These are phyloP conservation scores for Cyanoderma ruficeps DNA, from an alignment of 2,113 vertebrate species.

Conservation along the genomic window DNA sequence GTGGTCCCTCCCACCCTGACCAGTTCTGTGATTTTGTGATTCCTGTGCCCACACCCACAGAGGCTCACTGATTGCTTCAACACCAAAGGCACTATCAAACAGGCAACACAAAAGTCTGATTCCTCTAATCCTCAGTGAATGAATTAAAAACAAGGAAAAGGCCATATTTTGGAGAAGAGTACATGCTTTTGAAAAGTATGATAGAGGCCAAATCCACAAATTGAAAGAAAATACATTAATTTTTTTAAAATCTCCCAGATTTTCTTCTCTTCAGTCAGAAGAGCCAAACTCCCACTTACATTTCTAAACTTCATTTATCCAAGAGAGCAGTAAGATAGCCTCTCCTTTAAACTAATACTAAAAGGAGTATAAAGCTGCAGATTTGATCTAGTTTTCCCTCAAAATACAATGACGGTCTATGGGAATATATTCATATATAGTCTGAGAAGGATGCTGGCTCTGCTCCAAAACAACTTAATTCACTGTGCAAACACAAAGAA, in stretches of 20 bases:
- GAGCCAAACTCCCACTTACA: background rate
- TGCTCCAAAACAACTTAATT: constrained; percentile 41
- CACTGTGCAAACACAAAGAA: constrained; percentile 25
- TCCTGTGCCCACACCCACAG: background rate
- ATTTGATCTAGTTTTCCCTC: background rate
- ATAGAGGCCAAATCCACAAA: background rate
- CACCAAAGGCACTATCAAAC: background rate
- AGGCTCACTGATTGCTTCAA: background rate
- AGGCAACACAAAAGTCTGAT: background rate
- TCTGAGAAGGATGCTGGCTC: background rate
- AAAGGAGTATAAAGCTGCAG: background rate
- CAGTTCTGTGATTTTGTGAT: background rate
- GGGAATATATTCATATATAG: constrained; percentile 26
- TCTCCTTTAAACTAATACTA: background rate
- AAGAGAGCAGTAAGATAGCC: background rate
- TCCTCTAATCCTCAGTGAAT: background rate
- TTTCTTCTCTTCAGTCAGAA: background rate
- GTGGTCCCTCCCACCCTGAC: background rate
- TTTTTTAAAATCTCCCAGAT: background rate
- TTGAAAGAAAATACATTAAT: background rate
- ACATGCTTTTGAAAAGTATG: background rate
- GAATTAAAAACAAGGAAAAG: background rate
- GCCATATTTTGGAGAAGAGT: background rate
- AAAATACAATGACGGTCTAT: background rate
- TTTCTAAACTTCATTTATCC: background rate